Evolutionary conservation across 1,140 invertebrate species (phyloP).

Genomic region (Dolichoris vasculosae): DNA sequence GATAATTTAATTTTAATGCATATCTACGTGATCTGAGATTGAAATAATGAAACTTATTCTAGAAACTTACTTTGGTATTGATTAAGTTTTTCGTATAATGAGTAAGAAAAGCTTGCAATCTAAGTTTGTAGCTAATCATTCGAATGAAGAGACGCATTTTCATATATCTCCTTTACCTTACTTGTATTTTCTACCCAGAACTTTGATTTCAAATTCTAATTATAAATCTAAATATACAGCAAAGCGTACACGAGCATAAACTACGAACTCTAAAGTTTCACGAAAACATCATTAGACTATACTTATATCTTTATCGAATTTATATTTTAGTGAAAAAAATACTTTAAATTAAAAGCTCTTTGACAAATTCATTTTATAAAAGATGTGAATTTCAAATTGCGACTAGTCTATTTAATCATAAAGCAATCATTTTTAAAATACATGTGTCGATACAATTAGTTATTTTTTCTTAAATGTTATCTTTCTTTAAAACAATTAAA

Average conservation of each 20-base stretch:
- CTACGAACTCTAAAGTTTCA: neutral
- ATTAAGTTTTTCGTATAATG: constrained; percentile 26
- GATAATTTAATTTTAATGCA: neutral
- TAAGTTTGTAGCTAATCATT: constrained; percentile 28
- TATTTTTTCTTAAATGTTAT: too few relatives aligned
- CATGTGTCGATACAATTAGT: too few relatives aligned
- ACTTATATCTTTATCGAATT: too few relatives aligned
- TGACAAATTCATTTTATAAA: too few relatives aligned
- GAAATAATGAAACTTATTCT: constrained; percentile 16
- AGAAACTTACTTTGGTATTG: neutral
- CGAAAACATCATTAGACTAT: neutral
- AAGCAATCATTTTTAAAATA: too few relatives aligned
- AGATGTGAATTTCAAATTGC: too few relatives aligned
- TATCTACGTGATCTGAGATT: neutral
- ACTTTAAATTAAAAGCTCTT: too few relatives aligned
- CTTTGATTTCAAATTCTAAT: constrained; percentile 28
- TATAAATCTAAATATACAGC: constrained; percentile 1
- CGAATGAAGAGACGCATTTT: neutral
- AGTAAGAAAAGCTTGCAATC: constrained; percentile 11
- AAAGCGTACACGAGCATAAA: neutral
- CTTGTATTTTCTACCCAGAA: neutral
- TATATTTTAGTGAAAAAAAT: too few relatives aligned
- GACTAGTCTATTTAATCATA: too few relatives aligned
- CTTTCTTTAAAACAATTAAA: too few relatives aligned
- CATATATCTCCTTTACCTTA: constrained; percentile 6